Conservation (phyloP, 2,113 vertebrate genomes). For the Pavo muticus region DNA sequence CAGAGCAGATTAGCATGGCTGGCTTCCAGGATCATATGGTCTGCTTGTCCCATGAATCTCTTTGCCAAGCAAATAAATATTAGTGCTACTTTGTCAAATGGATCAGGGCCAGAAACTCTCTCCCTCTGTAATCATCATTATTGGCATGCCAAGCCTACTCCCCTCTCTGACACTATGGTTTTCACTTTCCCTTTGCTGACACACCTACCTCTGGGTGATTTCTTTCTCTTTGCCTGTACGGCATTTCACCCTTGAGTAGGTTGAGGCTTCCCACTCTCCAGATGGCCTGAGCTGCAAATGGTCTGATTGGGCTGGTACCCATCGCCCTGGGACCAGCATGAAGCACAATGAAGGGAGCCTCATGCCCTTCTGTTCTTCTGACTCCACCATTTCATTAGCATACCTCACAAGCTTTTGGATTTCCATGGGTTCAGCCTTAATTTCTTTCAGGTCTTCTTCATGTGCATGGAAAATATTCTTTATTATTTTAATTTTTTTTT, state of each 20-base stretch:
- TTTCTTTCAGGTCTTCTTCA: not conserved
- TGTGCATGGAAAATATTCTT: not conserved
- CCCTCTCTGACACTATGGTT: not conserved
- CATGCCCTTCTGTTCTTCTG: not conserved
- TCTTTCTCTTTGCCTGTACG: not conserved
- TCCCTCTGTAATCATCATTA: not conserved
- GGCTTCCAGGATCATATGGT: not conserved
- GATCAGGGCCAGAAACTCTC: not conserved
- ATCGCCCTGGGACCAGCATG: not conserved
- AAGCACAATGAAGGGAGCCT: not conserved
- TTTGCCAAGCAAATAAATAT: constrained; percentile 10
- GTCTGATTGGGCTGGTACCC: rapidly evolving
- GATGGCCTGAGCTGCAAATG: not conserved
- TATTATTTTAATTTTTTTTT: not conserved
- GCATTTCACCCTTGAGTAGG: not conserved
- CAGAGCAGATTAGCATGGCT: not conserved
- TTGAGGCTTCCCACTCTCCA: not conserved
- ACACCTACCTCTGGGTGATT: not conserved
- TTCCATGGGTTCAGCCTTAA: not conserved
- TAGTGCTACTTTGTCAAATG: not conserved
- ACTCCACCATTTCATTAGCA: not conserved
- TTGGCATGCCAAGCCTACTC: not conserved
- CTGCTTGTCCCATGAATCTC: not conserved
- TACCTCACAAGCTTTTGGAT: not conserved
- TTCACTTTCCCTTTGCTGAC: not conserved